phyloP scores from a whole-genome alignment of 2,113 vertebrate species.

The Plotosus lineatus region DNA sequence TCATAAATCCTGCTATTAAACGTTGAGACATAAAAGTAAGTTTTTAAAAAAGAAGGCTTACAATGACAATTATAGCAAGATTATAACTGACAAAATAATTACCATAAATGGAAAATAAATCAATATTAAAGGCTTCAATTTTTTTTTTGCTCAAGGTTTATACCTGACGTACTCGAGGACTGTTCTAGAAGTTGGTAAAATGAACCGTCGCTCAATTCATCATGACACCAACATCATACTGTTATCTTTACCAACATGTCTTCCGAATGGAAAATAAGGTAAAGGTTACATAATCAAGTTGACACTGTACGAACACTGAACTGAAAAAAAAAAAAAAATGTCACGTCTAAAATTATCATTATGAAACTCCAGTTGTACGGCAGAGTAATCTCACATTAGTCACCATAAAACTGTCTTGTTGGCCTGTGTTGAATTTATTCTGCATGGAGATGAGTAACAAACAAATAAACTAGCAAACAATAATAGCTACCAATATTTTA shows the following conservation, averaged over 20 bases:
- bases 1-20: not conserved
- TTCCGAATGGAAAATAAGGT: not conserved
- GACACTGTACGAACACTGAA: not conserved
- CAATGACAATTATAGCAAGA: not conserved
- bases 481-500: not conserved
- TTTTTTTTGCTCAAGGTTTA: not conserved
- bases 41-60: not conserved
- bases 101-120: too few relatives aligned
- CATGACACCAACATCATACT: not conserved
- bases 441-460: too few relatives aligned
- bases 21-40: not conserved
- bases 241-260: not conserved
- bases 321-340: too few relatives aligned
- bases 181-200: not conserved
- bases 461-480: too few relatives aligned
- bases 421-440: too few relatives aligned
- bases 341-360: too few relatives aligned
- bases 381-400: too few relatives aligned
- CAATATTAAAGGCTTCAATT: not conserved
- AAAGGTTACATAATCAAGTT: not conserved
- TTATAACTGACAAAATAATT: too few relatives aligned
- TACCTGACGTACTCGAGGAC: not conserved
- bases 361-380: too few relatives aligned
- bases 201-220: not conserved
- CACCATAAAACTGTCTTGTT: not conserved